Conservation (phyloP, 2,113 vertebrate genomes). For the Nothocercus nigrocapillus region DNA sequence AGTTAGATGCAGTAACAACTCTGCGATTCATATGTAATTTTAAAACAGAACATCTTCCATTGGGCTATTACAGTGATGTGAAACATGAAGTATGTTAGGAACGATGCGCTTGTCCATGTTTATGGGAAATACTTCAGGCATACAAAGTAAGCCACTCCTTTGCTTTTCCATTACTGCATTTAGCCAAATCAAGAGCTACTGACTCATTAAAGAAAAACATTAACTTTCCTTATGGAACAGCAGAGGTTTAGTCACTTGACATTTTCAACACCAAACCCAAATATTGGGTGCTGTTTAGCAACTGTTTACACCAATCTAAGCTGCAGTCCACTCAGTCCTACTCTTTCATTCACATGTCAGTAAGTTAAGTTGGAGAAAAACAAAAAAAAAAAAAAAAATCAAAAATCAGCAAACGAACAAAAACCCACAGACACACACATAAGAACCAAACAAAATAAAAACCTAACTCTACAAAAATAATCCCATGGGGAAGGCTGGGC, state of each 20-base stretch:
- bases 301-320: neutral
- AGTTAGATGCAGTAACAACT: neutral
- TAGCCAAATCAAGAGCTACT: constrained; percentile 48
- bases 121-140: neutral
- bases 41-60: neutral
- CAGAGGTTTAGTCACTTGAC: constrained; percentile 65
- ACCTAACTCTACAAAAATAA: constrained; percentile 38
- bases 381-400: too few relatives aligned
- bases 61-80: neutral
- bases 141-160: constrained; percentile 12
- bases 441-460: neutral
- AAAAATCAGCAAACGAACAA: neutral
- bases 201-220: constrained; percentile 63
- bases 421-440: too few relatives aligned
- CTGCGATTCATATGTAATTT: neutral
- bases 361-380: constrained; percentile 17
- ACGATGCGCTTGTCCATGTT: neutral
- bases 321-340: neutral
- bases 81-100: neutral
- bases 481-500: constrained; percentile 47
- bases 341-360: neutral
- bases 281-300: neutral
- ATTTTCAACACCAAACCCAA: constrained; percentile 44
- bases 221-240: constrained; percentile 50
- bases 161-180: constrained; percentile 51